A percentile compares a stretch with the other conserved stretches of the same genome.
phyloP scores from a whole-genome alignment of 2,113 vertebrate genomes.

The Peromyscus polionotus region DNA sequence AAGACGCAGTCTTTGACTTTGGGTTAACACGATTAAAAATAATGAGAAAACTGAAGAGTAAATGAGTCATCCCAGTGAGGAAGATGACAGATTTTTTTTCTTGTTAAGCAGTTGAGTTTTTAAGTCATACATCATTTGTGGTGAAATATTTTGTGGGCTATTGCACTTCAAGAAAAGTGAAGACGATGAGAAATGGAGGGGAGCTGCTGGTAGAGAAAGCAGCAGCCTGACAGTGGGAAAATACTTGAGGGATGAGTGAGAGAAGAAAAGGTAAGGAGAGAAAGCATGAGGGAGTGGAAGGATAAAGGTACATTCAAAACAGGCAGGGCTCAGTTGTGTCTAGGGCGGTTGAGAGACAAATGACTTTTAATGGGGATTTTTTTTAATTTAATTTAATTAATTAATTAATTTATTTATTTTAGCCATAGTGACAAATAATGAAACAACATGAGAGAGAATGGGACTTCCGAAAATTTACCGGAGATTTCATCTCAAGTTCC shows the following conservation, averaged over 20 bases:
- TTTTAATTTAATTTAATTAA: neutral
- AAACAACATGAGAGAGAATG: constrained; percentile 10
- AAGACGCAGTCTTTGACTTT: neutral
- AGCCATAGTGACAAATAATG: neutral
- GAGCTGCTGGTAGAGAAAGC: neutral
- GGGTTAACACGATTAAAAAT: neutral
- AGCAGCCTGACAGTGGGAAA: neutral
- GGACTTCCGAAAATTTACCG: neutral
- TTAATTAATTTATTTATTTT: too few species aligned
- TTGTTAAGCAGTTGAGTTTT: neutral
- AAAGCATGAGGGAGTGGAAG: too few species aligned
- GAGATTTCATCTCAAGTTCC: neutral
- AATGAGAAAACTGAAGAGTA: neutral
- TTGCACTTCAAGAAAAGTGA: neutral
- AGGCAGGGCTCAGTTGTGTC: neutral
- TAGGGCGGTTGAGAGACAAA: neutral
- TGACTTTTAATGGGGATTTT: neutral
- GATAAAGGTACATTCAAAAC: neutral
- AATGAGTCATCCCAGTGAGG: neutral
- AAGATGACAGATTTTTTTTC: neutral
- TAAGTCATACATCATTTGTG: neutral
- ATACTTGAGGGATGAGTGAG: neutral
- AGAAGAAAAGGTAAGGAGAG: neutral
- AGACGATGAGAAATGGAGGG: too few species aligned
- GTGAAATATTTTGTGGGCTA: neutral